Percentiles rank a stretch among this genome's conserved stretches.
phyloP scores from a whole-genome alignment of 1,140 invertebrate species.

The Apis cerana region DNA sequence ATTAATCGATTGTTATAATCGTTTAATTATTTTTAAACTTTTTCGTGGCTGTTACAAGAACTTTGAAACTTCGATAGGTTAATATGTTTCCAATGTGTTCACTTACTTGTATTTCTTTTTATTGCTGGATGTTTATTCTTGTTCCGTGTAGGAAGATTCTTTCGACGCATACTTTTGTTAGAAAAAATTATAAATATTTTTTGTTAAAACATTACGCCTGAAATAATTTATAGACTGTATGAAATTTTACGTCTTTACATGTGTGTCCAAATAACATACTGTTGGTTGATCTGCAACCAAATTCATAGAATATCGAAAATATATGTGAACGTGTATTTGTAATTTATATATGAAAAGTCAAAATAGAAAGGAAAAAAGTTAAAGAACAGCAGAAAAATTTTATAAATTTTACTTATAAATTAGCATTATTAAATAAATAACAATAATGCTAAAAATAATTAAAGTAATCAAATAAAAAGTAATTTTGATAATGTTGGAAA shows the following conservation, averaged over 20 bases:
- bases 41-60: background rate
- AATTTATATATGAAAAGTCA: too few relatives aligned
- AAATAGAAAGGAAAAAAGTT: too few relatives aligned
- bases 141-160: slow-evolving; percentile 2
- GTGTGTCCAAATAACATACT: slow-evolving; percentile 7
- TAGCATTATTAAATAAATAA: too few relatives aligned
- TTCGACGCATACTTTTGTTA: slow-evolving; percentile 14
- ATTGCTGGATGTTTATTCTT: background rate
- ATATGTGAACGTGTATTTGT: too few relatives aligned
- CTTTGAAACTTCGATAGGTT: background rate
- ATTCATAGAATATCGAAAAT: background rate
- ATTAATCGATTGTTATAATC: background rate
- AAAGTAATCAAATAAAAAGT: too few relatives aligned
- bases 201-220: slow-evolving; percentile 2
- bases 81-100: too few relatives aligned
- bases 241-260: slow-evolving; percentile 6
- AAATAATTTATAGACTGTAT: slow-evolving; percentile 12
- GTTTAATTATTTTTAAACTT: background rate
- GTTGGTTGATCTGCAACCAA: background rate
- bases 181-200: background rate
- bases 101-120: slow-evolving; percentile 14
- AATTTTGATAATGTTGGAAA: too few relatives aligned
- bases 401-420: too few relatives aligned
- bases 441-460: too few relatives aligned
- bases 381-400: too few relatives aligned